Base-by-base conservation (phyloP, 2,888 invertebrate species). In the Myopa tessellatipennis region DNA sequence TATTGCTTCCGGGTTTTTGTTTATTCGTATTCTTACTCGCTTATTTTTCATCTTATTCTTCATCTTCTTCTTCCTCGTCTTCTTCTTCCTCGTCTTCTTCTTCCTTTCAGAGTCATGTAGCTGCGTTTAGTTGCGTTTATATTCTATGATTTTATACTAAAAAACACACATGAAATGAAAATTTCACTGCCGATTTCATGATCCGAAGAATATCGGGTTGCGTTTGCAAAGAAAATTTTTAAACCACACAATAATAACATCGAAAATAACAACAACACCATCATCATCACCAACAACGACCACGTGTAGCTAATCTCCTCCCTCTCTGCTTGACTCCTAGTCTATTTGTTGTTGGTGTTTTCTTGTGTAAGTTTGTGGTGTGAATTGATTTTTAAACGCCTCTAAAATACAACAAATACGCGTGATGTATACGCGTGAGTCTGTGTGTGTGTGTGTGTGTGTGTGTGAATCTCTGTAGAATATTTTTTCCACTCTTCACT, bases 311-410 rank as follows among this genome's bases (percentile, higher is more conserved):
- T 45, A 1, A 1, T 45, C 10, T 45, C 45, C 10, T 45, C 10
- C 10, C 3, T 10, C 10, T 55, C 55, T 55, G 5, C 55, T 16
- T 55, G 55, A 67, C 5, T 16, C 14, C 10, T 1, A 36, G 5
- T 40, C 4, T 5, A 16, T 67, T 67, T 67, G 7, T 38, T 36
- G 34, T 67, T 67, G 4, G 26, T 5, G 12, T 26, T 63, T 34
- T 63, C 63, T 45, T 10, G 7, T 67, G 1, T 45, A 45, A 45
- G 16, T 40, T 40, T 67, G 40, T n/a, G 40, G 67, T 67, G 67
- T 67, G 67, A 67, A 67, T 67, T 67, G 67, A 40, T 38, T 67
- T 67, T 67, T 40, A 67, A 38, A 40, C 36, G 67, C 40, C 16
- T 36, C 67, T 40, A 38, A 40, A 45, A 67, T 38, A 18, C 67